A percentile compares a stretch with the other conserved stretches of the same genome.
phyloP scores from a whole-genome alignment of 2,797 vertebrate species.

The Ctenopoma multispine region DNA sequence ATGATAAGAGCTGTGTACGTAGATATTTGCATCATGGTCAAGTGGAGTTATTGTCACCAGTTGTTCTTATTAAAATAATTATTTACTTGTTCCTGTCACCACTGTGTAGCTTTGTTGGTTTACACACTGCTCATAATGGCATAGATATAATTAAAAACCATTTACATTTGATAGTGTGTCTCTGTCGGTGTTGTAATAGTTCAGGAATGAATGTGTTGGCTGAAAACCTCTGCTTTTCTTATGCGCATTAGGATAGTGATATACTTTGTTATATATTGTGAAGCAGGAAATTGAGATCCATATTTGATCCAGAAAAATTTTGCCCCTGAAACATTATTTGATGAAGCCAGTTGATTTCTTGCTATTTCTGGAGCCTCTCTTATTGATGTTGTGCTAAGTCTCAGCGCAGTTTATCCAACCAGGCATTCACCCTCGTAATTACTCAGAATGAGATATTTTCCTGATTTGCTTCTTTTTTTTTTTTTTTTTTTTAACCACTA shows the following conservation, averaged over 20 bases:
- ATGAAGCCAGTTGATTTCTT: constrained; percentile 41
- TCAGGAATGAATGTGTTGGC: neutral
- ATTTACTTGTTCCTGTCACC: constrained; percentile 19
- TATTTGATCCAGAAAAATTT: constrained; percentile 55
- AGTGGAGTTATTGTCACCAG: constrained; percentile 12
- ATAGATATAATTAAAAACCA: constrained; percentile 1
- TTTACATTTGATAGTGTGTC: constrained; percentile 20
- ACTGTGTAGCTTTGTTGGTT: constrained; percentile 13
- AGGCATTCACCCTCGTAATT: constrained; percentile 42
- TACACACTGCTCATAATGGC: neutral
- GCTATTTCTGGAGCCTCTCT: constrained; percentile 54
- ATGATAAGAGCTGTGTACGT: constrained; percentile 30
- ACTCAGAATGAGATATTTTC: constrained; percentile 55
- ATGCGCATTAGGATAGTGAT: neutral
- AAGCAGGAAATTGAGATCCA: constrained; percentile 7
- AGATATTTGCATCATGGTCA: constrained; percentile 17
- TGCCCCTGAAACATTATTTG: constrained; percentile 43
- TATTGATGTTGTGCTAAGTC: constrained; percentile 48
- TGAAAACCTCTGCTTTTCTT: no score
- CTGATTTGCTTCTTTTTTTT: constrained; percentile 26
- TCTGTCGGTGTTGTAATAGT: neutral
- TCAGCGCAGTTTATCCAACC: constrained; percentile 34
- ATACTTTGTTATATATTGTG: constrained; percentile 2
- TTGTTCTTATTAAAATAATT: constrained; percentile 31
- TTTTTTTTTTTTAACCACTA: constrained; percentile 22